Conservation (phyloP, 2,797 vertebrate genomes). For the Tinamus major region DNA sequence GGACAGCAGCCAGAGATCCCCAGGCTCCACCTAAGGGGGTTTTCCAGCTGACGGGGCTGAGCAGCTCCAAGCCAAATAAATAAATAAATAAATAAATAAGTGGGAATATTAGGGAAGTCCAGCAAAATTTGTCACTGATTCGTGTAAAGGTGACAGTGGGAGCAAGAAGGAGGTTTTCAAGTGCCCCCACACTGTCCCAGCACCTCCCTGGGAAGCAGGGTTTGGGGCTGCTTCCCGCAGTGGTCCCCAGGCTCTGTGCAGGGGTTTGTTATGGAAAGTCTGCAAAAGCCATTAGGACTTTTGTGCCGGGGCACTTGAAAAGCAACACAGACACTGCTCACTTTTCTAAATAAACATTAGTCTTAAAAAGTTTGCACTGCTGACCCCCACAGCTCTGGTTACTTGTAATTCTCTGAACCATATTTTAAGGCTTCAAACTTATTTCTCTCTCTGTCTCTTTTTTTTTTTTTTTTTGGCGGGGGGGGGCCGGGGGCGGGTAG, state of each 20-base stretch:
- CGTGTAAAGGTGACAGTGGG: neutral
- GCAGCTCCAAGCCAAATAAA: too few relatives aligned
- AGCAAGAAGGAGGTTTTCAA: neutral
- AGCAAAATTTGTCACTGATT: neutral
- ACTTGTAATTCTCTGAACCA: constrained; percentile 83
- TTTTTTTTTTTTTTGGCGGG: neutral
- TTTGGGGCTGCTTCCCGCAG: neutral
- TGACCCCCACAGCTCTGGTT: constrained; percentile 93
- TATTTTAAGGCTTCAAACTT: constrained; percentile 69
- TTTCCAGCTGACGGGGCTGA: too few relatives aligned
- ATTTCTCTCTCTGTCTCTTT: neutral
- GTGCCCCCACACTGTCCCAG: neutral
- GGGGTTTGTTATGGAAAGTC: constrained; percentile 70
- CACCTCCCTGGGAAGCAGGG: neutral
- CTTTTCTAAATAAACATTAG: constrained; percentile 99
- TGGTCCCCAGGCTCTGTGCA: constrained; percentile 35
- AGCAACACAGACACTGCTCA: constrained; percentile 93
- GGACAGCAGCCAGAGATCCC: too few relatives aligned
- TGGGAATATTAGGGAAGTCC: neutral
- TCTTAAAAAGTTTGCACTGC: constrained; percentile 97
- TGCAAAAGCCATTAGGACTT: constrained; percentile 92
- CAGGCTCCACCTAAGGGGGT: neutral
- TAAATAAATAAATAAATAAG: too few relatives aligned
- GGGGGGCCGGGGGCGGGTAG: neutral
- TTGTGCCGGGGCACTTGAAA: constrained; percentile 86